Conservation (phyloP, 2,113 vertebrate species). For the Narcine bancroftii region DNA sequence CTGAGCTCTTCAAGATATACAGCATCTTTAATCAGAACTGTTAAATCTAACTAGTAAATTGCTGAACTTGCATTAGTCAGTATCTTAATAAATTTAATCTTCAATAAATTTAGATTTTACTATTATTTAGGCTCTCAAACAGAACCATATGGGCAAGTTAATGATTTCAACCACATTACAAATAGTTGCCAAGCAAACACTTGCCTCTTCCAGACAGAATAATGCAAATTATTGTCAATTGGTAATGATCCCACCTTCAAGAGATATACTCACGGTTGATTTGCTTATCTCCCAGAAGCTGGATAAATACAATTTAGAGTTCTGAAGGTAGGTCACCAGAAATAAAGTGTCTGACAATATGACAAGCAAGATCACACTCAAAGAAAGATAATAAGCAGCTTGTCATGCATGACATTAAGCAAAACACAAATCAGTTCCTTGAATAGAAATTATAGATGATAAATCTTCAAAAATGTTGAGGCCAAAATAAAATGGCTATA, state of each 20-base stretch:
- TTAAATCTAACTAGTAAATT: background rate
- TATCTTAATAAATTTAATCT: background rate
- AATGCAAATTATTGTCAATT: too few relatives aligned
- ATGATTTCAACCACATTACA: background rate
- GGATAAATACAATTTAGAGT: background rate
- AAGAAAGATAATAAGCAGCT: background rate
- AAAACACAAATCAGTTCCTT: background rate
- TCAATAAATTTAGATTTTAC: too few relatives aligned
- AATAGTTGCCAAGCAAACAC: background rate
- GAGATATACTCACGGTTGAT: background rate
- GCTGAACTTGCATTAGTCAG: background rate
- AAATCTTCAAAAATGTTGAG: background rate
- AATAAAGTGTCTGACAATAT: background rate
- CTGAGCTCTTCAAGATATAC: too few relatives aligned
- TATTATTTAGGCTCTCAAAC: background rate
- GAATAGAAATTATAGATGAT: background rate
- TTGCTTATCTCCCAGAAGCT: background rate
- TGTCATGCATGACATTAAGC: background rate
- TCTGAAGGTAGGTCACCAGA: background rate
- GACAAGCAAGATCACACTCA: background rate
- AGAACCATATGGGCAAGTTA: background rate
- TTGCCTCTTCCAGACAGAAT: background rate
- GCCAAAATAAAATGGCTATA: background rate
- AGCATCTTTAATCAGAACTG: too few relatives aligned
- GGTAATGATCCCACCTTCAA: too few relatives aligned